Evolutionary conservation across 2,113 vertebrate genomes (phyloP).

Genomic region (Myotis yumanensis): DNA sequence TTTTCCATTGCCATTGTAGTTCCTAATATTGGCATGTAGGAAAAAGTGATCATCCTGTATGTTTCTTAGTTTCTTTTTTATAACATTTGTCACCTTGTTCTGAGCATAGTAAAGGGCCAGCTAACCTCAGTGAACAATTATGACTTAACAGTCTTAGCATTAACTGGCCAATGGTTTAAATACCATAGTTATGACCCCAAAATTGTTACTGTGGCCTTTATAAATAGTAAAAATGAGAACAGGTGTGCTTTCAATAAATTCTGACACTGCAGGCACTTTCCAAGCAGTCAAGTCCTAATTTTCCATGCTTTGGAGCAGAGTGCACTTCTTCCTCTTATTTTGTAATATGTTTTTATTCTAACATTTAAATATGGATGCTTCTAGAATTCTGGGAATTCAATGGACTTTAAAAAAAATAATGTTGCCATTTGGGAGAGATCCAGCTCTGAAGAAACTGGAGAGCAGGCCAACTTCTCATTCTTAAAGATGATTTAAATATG

Average conservation of each 20-base stretch:
- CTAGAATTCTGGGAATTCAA: slow-evolving; percentile 67
- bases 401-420: slow-evolving; percentile 60
- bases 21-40: background rate
- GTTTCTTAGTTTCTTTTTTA: slow-evolving; percentile 26
- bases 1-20: background rate
- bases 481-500: slow-evolving; percentile 63
- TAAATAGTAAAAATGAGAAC: slow-evolving; percentile 31
- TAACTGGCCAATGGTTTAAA: background rate
- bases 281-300: slow-evolving; percentile 30
- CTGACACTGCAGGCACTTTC: slow-evolving; percentile 16
- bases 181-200: background rate
- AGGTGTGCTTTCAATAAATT: background rate
- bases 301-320: slow-evolving; percentile 44
- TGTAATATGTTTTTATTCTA: slow-evolving; percentile 65
- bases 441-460: slow-evolving; percentile 40
- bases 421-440: slow-evolving; percentile 47
- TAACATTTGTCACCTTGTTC: background rate
- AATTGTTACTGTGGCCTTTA: background rate
- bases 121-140: slow-evolving; percentile 31
- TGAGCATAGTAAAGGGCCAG: background rate
- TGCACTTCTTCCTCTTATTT: slow-evolving; percentile 52
- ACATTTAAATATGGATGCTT: slow-evolving; percentile 56
- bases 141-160: background rate
- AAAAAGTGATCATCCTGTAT: background rate
- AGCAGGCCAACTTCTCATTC: slow-evolving; percentile 56